A percentile compares a stretch with the other conserved stretches of the same genome.
Conservation (phyloP, 2,797 vertebrate genomes). For the Hippocampus kuda region DNA sequence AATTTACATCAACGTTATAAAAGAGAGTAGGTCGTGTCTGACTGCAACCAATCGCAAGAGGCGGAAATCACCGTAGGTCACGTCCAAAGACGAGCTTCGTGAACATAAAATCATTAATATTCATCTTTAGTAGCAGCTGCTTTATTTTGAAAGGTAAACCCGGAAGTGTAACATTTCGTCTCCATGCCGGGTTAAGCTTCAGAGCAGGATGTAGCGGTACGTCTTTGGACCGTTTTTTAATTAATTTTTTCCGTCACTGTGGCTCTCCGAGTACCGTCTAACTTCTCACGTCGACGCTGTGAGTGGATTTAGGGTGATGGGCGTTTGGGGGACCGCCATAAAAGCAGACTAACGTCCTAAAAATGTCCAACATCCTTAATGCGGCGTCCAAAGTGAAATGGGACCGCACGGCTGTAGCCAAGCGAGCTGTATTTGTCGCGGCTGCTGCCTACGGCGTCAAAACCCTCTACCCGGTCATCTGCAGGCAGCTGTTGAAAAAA, state of each 20-base stretch:
- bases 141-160: slow-evolving; percentile 25
- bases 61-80: slow-evolving; percentile 26
- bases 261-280: slow-evolving; percentile 11
- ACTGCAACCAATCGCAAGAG: slow-evolving; percentile 37
- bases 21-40: slow-evolving; percentile 15
- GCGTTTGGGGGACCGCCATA: slow-evolving; percentile 19
- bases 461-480: slow-evolving; percentile 77
- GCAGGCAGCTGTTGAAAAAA: slow-evolving; percentile 54
- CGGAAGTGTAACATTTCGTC: slow-evolving; percentile 13
- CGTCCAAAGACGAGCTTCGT: neutral
- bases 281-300: slow-evolving; percentile 15
- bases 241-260: slow-evolving; percentile 12
- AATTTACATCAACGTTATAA: slow-evolving; percentile 20
- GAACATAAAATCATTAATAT: slow-evolving; percentile 14
- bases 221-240: slow-evolving; percentile 15
- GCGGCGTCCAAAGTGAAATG: slow-evolving; percentile 72
- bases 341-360: slow-evolving; percentile 35
- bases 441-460: slow-evolving; percentile 80
- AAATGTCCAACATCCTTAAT: slow-evolving; percentile 73
- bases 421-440: slow-evolving; percentile 75
- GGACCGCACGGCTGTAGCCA: slow-evolving; percentile 72
- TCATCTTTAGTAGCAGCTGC: neutral
- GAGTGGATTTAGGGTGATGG: slow-evolving; percentile 42
- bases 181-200: rapidly evolving
- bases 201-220: slow-evolving; percentile 56